phyloP scores from a whole-genome alignment of 2,113 vertebrate genomes.

The Ondatra zibethicus region DNA sequence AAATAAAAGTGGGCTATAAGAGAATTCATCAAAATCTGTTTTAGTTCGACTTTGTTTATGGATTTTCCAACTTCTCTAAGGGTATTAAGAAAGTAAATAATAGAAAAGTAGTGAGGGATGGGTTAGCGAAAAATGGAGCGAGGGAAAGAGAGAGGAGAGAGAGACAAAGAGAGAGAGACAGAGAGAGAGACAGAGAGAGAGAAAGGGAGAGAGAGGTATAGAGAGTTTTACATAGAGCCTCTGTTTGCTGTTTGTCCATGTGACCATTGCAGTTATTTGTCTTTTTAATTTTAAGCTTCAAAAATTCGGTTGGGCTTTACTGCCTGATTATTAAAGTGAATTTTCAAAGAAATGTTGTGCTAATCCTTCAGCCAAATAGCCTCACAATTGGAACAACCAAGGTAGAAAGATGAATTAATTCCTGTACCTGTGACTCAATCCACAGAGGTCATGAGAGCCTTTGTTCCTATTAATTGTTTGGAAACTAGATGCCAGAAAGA shows the following conservation, averaged over 20 bases:
- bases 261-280: background rate
- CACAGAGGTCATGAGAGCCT: background rate
- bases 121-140: too few species aligned
- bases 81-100: background rate
- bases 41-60: background rate
- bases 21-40: background rate
- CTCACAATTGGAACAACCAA: background rate
- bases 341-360: conserved; percentile 60
- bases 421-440: background rate
- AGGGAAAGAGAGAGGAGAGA: background rate
- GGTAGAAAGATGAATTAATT: conserved; percentile 41
- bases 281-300: conserved; percentile 51
- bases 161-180: too few species aligned
- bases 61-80: background rate
- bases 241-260: background rate
- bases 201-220: background rate
- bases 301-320: background rate
- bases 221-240: background rate
- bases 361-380: conserved; percentile 59
- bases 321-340: conserved; percentile 41
- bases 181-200: background rate
- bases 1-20: background rate
- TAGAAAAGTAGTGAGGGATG: background rate
- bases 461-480: background rate
- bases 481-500: conserved; percentile 41